These are phyloP conservation scores for Corticium candelabrum DNA, from an alignment of 37 sponge, comb jelly and placozoan genomes.

Conservation along the genomic window DNA sequence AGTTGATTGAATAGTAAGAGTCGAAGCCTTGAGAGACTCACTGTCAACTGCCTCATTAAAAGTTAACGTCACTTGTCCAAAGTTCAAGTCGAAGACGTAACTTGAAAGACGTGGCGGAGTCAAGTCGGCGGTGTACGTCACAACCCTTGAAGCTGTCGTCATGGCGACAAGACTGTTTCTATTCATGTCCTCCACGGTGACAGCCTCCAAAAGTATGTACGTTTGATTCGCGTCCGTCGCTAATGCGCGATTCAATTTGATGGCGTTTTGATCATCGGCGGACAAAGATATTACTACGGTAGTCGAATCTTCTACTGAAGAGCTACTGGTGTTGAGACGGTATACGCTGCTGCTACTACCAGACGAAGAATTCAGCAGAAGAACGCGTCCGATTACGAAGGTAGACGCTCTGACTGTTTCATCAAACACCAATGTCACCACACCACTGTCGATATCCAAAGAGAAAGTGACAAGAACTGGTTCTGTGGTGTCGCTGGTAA, in stretches of 20 bases:
- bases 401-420: slow-evolving; percentile 55
- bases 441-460: slow-evolving; percentile 53
- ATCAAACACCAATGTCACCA: slow-evolving; percentile 39
- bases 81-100: background rate
- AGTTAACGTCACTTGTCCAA: background rate
- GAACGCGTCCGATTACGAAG: slow-evolving; percentile 31
- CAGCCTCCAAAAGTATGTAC: slow-evolving; percentile 33
- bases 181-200: slow-evolving; percentile 18
- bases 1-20: background rate
- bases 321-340: background rate
- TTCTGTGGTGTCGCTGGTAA: slow-evolving; percentile 35
- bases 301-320: slow-evolving; percentile 23
- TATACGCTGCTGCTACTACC: background rate
- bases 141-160: background rate
- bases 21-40: background rate
- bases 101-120: background rate
- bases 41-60: background rate
- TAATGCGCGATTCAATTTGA: slow-evolving; percentile 45
- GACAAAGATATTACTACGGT: slow-evolving; percentile 42
- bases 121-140: background rate
- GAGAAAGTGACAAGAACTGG: slow-evolving; percentile 40
- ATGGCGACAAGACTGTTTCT: background rate
- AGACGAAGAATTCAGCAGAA: slow-evolving; percentile 19
- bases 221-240: slow-evolving; percentile 35
- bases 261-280: slow-evolving; percentile 49